Conservation (phyloP, 2,797 vertebrate species). For the Mustela erminea region DNA sequence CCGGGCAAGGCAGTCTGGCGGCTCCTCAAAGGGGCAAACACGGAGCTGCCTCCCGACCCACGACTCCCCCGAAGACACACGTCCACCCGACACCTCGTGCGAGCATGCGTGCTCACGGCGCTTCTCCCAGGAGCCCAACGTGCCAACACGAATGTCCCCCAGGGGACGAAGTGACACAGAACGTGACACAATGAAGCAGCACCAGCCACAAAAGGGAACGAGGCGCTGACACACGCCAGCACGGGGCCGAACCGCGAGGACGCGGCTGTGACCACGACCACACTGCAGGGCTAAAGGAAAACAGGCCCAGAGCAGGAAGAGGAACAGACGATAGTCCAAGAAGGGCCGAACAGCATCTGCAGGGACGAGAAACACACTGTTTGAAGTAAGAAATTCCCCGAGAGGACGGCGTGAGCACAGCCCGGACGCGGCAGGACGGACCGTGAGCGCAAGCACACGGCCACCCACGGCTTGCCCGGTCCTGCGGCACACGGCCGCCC, state of each 20-base stretch:
- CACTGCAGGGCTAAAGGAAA: background rate
- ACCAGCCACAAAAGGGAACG: background rate
- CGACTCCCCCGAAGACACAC: accelerated
- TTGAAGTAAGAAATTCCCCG: background rate
- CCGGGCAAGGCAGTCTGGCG: accelerated
- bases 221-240: accelerated
- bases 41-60: background rate
- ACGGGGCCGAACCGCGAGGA: background rate
- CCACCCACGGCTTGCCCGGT: background rate
- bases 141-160: background rate
- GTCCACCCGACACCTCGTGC: background rate
- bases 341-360: background rate
- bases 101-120: accelerated
- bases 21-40: too few species aligned
- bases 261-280: accelerated
- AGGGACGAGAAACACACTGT: background rate
- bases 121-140: background rate
- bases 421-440: background rate
- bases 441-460: accelerated
- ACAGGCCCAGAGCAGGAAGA: background rate
- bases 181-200: accelerated
- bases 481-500: background rate
- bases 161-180: too few species aligned
- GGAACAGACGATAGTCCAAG: background rate
- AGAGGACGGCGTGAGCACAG: background rate